Percentiles rank a stretch among this genome's conserved stretches.
phyloP scores from a whole-genome alignment of 2,113 vertebrate genomes.

The Otocyon megalotis region DNA sequence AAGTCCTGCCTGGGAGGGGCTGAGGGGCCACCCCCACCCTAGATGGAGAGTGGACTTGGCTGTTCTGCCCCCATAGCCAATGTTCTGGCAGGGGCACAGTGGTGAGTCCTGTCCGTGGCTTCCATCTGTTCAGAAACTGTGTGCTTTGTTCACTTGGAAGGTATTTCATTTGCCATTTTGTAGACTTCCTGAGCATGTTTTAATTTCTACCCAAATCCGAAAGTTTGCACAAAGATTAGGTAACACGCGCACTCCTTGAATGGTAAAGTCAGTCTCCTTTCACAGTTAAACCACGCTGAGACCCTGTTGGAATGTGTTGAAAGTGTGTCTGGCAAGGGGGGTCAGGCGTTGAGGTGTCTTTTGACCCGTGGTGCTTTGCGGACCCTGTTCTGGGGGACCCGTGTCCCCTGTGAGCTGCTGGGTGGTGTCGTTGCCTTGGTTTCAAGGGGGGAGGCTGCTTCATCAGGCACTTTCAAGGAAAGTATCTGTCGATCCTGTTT shows the following conservation, averaged over 20 bases:
- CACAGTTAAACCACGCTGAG: not conserved
- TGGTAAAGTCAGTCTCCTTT: no score
- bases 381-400: fast-evolving
- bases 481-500: fast-evolving
- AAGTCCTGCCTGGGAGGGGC: not conserved
- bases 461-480: fast-evolving
- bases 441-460: fast-evolving
- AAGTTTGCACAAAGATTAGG: no score
- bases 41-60: not conserved
- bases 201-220: not conserved
- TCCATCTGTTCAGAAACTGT: not conserved
- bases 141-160: not conserved
- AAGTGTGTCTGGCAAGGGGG: not conserved
- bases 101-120: no score
- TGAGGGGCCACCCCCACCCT: not conserved
- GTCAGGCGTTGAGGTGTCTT: not conserved
- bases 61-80: no score
- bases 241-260: fast-evolving
- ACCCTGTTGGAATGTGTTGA: fast-evolving
- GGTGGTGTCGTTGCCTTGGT: fast-evolving
- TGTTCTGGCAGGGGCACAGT: no score
- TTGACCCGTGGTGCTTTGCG: not conserved
- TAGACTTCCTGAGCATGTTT: not conserved
- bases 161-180: not conserved
- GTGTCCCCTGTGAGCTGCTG: not conserved